Evolutionary conservation across 2,888 invertebrate genomes (phyloP).

Genomic region (Parascotia fuliginaria): DNA sequence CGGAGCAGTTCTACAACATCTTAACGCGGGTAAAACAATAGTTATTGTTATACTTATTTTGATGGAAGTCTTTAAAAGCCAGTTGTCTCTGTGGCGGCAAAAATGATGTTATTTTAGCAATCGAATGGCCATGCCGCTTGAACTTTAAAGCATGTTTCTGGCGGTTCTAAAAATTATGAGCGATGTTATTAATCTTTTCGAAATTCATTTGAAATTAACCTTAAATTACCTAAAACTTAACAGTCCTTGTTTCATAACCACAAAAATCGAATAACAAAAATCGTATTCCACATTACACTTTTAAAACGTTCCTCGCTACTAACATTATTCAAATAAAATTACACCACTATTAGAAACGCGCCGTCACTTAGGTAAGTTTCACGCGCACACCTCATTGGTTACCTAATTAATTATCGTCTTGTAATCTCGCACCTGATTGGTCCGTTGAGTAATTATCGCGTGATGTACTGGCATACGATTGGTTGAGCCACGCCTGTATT

Average conservation of each 20-base stretch:
- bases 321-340: conserved; percentile 44
- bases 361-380: conserved; percentile 48
- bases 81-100: too few species aligned
- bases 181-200: too few species aligned
- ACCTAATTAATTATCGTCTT: conserved; percentile 60
- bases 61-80: too few species aligned
- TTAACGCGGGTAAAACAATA: too few species aligned
- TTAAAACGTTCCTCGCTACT: conserved; percentile 35
- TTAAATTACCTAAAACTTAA: too few species aligned
- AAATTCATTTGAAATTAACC: too few species aligned
- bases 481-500: conserved; percentile 67
- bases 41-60: too few species aligned
- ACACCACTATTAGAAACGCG: conserved; percentile 40
- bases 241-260: background rate
- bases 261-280: background rate
- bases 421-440: conserved; percentile 61
- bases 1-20: too few species aligned
- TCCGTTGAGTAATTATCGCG: conserved; percentile 41
- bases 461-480: conserved; percentile 60
- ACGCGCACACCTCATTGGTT: conserved; percentile 56
- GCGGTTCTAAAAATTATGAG: too few species aligned
- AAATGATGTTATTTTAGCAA: too few species aligned
- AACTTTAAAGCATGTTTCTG: too few species aligned
- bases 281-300: conserved; percentile 10
- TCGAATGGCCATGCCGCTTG: too few species aligned